Conservation (phyloP, 2,113 vertebrate species). For the Vidua chalybeata region DNA sequence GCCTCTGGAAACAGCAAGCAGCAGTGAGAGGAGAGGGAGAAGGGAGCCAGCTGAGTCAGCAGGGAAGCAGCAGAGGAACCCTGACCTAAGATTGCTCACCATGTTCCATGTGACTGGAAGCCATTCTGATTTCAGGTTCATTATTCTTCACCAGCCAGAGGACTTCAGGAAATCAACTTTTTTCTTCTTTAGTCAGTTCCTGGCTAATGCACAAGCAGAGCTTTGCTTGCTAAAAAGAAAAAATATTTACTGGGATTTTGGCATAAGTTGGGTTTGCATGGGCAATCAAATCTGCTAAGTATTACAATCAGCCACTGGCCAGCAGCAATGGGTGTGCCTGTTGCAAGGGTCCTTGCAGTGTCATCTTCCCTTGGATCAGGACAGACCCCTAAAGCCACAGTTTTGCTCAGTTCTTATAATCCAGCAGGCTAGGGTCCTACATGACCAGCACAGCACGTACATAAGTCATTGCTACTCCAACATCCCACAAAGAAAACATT, state of each 20-base stretch:
- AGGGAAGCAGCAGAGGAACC: background rate
- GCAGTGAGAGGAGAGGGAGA: background rate
- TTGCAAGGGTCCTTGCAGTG: background rate
- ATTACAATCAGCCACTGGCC: background rate
- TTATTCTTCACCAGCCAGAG: background rate
- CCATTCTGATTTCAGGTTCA: background rate
- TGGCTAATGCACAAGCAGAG: background rate
- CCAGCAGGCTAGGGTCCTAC: background rate
- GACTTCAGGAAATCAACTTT: background rate
- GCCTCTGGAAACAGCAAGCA: background rate
- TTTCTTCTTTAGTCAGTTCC: background rate
- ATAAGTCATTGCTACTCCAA: background rate
- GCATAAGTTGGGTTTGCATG: background rate
- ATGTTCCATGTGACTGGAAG: background rate
- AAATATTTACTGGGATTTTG: background rate
- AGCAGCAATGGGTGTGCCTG: fast-evolving
- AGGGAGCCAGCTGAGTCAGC: background rate
- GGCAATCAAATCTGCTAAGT: background rate
- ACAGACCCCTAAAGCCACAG: background rate
- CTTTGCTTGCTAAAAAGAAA: background rate
- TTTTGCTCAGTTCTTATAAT: background rate
- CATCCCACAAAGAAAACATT: background rate
- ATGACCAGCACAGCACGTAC: background rate
- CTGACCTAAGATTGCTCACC: background rate
- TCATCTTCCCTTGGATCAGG: background rate